Evolutionary conservation across 1,140 invertebrate genomes (phyloP).

Genomic region (Palaemon carinicauda): DNA sequence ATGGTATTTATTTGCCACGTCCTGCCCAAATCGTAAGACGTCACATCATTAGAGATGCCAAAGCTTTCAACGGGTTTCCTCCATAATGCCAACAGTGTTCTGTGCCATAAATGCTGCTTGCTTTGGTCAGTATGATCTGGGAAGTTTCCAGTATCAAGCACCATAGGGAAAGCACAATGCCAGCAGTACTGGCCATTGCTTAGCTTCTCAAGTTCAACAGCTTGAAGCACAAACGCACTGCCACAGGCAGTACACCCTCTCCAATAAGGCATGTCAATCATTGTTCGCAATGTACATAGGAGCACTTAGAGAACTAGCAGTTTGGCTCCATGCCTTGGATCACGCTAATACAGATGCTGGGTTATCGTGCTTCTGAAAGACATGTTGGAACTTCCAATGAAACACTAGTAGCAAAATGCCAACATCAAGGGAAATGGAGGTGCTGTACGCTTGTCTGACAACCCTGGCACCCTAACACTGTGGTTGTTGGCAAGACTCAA

Average conservation of each 20-base stretch:
- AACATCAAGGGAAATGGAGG: background rate
- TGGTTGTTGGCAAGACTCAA: background rate
- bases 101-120: conserved; percentile 25
- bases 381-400: background rate
- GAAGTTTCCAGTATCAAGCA: conserved; percentile 22
- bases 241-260: no score
- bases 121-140: conserved; percentile 10
- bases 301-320: background rate
- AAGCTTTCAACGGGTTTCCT: background rate
- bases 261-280: no score
- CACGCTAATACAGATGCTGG: background rate
- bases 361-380: no score
- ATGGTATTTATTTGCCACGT: conserved; percentile 30
- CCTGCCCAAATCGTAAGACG: background rate
- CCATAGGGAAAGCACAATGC: background rate
- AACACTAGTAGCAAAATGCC: background rate
- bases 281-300: background rate
- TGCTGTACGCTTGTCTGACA: background rate
- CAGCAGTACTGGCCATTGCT: background rate
- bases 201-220: conserved; percentile 10
- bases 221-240: no score
- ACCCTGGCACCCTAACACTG: background rate
- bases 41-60: conserved; percentile 8
- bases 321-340: background rate
- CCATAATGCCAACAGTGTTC: background rate